Conservation (phyloP, 2,888 invertebrate species). For the Mythimna pallens region DNA sequence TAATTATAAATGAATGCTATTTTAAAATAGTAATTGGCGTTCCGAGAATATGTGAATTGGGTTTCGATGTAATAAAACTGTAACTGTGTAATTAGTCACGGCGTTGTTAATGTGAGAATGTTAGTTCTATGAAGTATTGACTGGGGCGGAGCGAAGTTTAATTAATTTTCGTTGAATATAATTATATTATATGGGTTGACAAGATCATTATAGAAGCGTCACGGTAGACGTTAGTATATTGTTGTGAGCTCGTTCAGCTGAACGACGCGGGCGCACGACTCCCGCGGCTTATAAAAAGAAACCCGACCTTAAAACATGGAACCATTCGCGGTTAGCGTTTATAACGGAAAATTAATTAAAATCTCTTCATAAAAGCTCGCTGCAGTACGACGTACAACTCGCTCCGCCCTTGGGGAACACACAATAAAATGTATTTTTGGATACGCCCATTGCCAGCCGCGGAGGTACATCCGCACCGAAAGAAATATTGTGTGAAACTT, state of each 20-base stretch:
- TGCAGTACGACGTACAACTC: slow-evolving; percentile 64
- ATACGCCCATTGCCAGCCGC: slow-evolving; percentile 87
- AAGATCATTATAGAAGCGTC: slow-evolving; percentile 8
- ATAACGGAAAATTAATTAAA: slow-evolving; percentile 82
- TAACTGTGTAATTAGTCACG: slow-evolving; percentile 31
- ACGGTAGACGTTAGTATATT: background rate
- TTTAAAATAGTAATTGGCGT: slow-evolving; percentile 40
- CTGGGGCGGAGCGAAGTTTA: background rate
- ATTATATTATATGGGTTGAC: background rate
- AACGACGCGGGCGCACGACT: slow-evolving; percentile 17
- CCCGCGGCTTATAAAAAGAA: slow-evolving; percentile 66
- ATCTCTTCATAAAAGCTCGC: slow-evolving; percentile 78
- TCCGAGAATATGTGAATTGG: slow-evolving; percentile 27
- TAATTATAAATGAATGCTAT: slow-evolving; percentile 40
- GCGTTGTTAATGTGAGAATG: background rate
- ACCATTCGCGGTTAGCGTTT: slow-evolving; percentile 80
- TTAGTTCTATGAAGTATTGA: background rate
- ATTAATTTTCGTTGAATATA: slow-evolving; percentile 3
- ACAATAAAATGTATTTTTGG: slow-evolving; percentile 89
- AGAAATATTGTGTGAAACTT: slow-evolving; percentile 74
- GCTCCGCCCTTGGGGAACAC: slow-evolving; percentile 85
- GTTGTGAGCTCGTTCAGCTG: background rate
- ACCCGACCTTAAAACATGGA: slow-evolving; percentile 65
- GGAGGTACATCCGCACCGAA: slow-evolving; percentile 83
- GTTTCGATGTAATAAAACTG: slow-evolving; percentile 34